Evolutionary conservation across 2,888 invertebrate genomes (phyloP), one percentile per base, ranked within the genome.

Genomic region (Melinopterus prodromus): DNA sequence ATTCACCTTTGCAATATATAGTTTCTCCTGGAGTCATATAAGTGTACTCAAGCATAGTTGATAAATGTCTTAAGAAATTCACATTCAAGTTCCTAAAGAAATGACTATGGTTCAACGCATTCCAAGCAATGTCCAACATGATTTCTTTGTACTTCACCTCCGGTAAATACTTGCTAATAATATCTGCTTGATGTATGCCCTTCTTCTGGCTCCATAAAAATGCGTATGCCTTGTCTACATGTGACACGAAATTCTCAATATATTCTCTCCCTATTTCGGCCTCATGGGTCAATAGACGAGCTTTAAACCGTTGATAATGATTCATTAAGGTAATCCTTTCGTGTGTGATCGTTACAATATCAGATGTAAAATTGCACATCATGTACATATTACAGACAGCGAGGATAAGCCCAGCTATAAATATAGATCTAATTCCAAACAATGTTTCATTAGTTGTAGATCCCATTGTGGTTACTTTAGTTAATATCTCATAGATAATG

Each of bases 1-100:
- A 80, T 0, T 82, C 80, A 6, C 82, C 82, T 71, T 83, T 83
- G 74, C 82, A 81, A 16, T 83, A 82, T 7, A 85, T 83, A 6
- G 83, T 78, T 76, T 85, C 83, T 1, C 85, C 85, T 0, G 85
- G 85, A 9, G 83, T 79, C 15, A 82, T 76, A 76, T 81, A 83
- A 69, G 79, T 81, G 71, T 83, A 82, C n/a, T 76, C 80, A 70
- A 84, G 79, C 16, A 84, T 75, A 14, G 81, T 79, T 3, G 84
- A 80, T 14, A 84, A 38, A 53, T 80, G 81, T 12, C 84, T 78
- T 36, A 85, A 77, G 69, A 84, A 82, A 69, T 82, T 79, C 37
- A 80, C 77, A 6, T 81, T 80, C 76, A 80, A 75, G 15, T 82
- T 16, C 7, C 84, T 78, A 78, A 85, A 85, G n/a, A 85, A 74